Evolutionary conservation across 2,888 invertebrate species (phyloP), one percentile per base, ranked within the genome.

Genomic region (Sminthurides aquaticus): DNA sequence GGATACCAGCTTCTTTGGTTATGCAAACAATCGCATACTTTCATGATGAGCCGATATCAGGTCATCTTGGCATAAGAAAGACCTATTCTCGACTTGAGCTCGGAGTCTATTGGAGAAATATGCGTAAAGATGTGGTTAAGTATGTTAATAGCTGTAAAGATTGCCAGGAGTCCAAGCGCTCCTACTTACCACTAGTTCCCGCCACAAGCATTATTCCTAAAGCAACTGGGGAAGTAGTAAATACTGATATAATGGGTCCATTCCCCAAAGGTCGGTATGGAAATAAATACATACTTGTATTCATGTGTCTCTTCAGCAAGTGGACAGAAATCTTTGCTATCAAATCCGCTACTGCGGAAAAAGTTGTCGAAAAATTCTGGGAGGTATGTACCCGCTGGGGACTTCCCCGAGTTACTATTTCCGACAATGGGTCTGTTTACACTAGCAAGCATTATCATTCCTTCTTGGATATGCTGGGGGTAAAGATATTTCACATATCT

Each of bases 31-130:
- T 71, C 0, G 3, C 22, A 0, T 26, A 28, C n/a, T 69, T 64
- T 57, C 71, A 71, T 56, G 55, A 52, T 18, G 26, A 18, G 11
- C 15, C 20, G 11, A 15, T 57, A 11, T 60, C 49, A 2, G 66
- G 62, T 28, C 72, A 72, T 64, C 34, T 67, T 20, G 72, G 70
- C 1, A 49, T 66, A 2, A 18, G 55, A 8, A 71, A 71, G 48
- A 69, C 69, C 1, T 69, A 60, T 26, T 2, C 49, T 1, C 63
- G 61, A 34, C 5, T 71, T 0, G 67, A 69, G 54, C 60, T 62
- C 5, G 24, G 69, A 24, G 63, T 69, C 0, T 69, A 57, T 29
- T 71, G 68, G 67, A 26, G 20, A 22, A 8, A 27, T 1, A 71
- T 72, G 72, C 1, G 58, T 8, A 49, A 52, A 28, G 69, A 67